A percentile compares a stretch with the other conserved stretches of the same genome.
phyloP scores from a whole-genome alignment of 64 coral and sea anemone species.

The Pocillopora damicornis region DNA sequence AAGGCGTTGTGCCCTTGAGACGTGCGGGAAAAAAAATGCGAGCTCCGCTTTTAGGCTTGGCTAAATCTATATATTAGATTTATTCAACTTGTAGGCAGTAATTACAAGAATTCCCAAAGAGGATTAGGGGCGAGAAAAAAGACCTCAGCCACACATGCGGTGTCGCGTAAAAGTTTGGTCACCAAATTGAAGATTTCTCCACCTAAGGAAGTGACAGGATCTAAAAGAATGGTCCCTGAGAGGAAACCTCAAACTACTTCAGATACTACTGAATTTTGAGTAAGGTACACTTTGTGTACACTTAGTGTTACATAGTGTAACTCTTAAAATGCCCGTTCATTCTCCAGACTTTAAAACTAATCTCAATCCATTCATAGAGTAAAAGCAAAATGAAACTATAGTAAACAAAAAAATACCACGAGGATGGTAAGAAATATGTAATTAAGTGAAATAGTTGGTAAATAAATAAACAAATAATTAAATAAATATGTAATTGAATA shows the following conservation, averaged over 20 bases:
- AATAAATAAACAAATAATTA: too few species aligned
- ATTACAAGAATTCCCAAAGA: background rate
- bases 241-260: background rate
- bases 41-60: too few species aligned
- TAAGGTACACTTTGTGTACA: conserved; percentile 13
- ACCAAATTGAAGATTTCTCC: conserved; percentile 21
- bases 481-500: too few species aligned
- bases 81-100: conserved; percentile 18
- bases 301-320: background rate
- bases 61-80: background rate
- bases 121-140: background rate
- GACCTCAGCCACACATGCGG: background rate
- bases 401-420: background rate
- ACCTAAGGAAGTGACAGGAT: background rate
- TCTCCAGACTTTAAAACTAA: too few species aligned
- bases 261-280: background rate
- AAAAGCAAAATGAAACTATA: background rate
- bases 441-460: too few species aligned
- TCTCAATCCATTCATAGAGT: background rate
- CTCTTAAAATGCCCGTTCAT: background rate
- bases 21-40: too few species aligned
- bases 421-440: too few species aligned
- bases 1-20: too few species aligned
- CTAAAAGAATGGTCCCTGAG: conserved; percentile 7
- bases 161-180: conserved; percentile 24